Evolutionary conservation across 2,113 vertebrate species (phyloP), one percentile per base, ranked within the genome.

Genomic region (Microcebus ravelobensis): DNA sequence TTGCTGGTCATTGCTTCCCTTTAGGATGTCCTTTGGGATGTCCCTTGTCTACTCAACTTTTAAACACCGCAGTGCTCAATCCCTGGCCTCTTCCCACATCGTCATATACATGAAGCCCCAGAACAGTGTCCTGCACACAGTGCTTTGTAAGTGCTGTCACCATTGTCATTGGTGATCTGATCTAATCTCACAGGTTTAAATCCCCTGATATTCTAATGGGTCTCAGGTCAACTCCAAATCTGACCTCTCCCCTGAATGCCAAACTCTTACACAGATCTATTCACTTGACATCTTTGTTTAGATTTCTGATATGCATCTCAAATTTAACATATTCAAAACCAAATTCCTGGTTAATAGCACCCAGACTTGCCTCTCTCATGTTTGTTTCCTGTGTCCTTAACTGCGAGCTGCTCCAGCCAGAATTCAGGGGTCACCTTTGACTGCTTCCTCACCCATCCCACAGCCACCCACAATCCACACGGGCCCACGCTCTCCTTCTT

Each of bases 401-500:
- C 1, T 13, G 25, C 61, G 68, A 17, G n/a, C 61, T 42, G 61
- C 87, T 77, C 57, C 5, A 7, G 48, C 88, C 74, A 23, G 29
- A 52, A 25, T n/a, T 42, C 0, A 3, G 8, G 70, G 39, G 31
- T 77, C 57, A 25, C 17, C 42, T 34, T 42, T 2, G 52, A 74
- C 31, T 45, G 18, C 55, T 63, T 88, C 36, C 55, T 27, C 4
- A 61, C 36, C 17, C 68, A 25, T 1, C 55, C 70, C 25, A 12
- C 27, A 45, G 68, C 36, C 68, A 87, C 21, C 31, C 71, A 13
- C 12, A 5, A 23, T 57, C 42, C 87, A 63, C 8, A 6, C 14
- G 0, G 23, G 27, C 27, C 17, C 25, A 3, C 1, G 11, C 59
- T 34, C 20, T 2, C 10, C 17, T 36, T 79, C 23, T 29, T 39